Percentiles rank a stretch among this genome's conserved stretches.
Conservation (phyloP, 2,113 vertebrate species). For the Nesogale talazaci region DNA sequence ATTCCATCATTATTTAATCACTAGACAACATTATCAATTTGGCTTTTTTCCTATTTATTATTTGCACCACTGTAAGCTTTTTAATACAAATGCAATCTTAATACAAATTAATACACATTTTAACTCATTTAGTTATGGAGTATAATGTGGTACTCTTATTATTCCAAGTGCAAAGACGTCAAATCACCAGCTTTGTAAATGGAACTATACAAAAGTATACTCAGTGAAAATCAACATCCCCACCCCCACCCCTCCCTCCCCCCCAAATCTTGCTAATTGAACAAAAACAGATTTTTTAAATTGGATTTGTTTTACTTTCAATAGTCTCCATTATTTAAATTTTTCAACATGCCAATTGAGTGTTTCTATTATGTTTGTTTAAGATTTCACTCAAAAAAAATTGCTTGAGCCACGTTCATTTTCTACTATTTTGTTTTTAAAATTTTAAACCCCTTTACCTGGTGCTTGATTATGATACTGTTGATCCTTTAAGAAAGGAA, state of each 20-base stretch:
- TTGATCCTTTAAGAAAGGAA: background rate
- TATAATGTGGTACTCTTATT: background rate
- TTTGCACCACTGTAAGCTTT: background rate
- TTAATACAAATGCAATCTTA: background rate
- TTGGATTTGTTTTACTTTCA: background rate
- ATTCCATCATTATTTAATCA: background rate
- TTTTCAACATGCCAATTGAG: background rate
- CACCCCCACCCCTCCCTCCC: too few relatives aligned
- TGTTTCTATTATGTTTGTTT: conserved; percentile 12
- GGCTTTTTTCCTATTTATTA: background rate
- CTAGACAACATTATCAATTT: background rate
- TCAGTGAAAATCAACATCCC: background rate
- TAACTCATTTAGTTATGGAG: background rate
- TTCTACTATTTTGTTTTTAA: background rate
- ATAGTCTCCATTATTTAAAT: background rate
- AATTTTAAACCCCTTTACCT: background rate
- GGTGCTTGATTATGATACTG: background rate
- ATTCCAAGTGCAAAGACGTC: background rate
- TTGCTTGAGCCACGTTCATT: background rate
- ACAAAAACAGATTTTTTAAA: background rate
- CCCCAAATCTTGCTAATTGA: background rate
- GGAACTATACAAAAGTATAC: background rate
- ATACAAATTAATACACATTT: background rate
- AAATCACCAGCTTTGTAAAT: background rate
- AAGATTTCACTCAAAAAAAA: conserved; percentile 33